Evolutionary conservation across 2,797 vertebrate species (phyloP).

Genomic region (Anguilla marmorata): DNA sequence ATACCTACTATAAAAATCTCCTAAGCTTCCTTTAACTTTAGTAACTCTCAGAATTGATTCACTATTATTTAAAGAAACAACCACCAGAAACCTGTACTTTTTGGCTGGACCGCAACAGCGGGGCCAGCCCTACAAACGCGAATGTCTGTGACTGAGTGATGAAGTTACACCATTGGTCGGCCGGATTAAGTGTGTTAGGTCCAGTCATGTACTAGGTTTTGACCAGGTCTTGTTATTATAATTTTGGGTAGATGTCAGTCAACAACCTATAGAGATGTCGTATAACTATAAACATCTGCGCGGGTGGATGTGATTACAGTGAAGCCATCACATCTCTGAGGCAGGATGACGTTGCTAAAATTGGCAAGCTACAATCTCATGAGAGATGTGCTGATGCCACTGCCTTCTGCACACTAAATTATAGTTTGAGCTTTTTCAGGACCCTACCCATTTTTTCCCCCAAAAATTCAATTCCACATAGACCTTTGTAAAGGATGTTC

Average conservation of each 20-base stretch:
- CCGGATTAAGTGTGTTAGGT: too few relatives aligned
- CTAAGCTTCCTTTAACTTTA: constrained; percentile 1
- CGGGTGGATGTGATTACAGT: background rate
- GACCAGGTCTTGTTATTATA: background rate
- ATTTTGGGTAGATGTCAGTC: background rate
- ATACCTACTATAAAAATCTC: background rate
- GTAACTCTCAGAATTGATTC: background rate
- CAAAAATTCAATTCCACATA: background rate
- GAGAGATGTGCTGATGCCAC: background rate
- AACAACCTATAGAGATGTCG: background rate
- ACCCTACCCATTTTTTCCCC: background rate
- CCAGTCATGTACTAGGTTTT: background rate
- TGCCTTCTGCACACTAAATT: background rate
- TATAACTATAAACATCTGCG: background rate
- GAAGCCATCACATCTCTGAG: background rate
- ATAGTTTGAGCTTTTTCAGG: background rate
- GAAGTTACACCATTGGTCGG: too few relatives aligned
- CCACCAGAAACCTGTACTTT: background rate
- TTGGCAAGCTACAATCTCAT: background rate
- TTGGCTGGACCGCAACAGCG: background rate
- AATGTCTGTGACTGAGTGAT: too few relatives aligned
- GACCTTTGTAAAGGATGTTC: background rate
- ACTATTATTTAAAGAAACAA: constrained; percentile 17
- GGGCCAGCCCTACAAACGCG: too few relatives aligned
- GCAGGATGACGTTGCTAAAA: background rate